Evolutionary conservation across 2,797 vertebrate species (phyloP).

Genomic region (Macroramphosus scolopax): DNA sequence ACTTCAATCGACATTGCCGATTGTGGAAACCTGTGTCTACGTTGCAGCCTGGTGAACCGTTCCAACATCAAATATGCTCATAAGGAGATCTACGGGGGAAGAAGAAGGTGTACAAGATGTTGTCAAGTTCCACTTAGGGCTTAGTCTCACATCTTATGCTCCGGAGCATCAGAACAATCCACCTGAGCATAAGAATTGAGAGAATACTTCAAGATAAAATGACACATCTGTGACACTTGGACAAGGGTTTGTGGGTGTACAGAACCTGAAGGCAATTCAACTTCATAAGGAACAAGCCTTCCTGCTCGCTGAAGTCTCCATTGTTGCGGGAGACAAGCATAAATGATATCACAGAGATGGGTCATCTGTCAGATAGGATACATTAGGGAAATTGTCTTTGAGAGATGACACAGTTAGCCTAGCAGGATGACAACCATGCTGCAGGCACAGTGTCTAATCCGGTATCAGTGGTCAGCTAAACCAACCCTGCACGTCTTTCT

Average conservation of each 20-base stretch:
- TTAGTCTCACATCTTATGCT: slow-evolving; percentile 29
- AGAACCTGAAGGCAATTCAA: slow-evolving; percentile 45
- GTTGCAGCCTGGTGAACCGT: too few species aligned
- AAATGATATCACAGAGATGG: slow-evolving; percentile 67
- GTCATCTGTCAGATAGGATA: slow-evolving; percentile 69
- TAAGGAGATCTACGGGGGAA: too few species aligned
- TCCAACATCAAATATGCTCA: too few species aligned
- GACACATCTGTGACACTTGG: slow-evolving; percentile 51
- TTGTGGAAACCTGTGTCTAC: too few species aligned
- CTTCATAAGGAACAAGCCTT: slow-evolving; percentile 49
- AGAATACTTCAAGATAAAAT: slow-evolving; percentile 31
- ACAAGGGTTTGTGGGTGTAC: slow-evolving; percentile 16
- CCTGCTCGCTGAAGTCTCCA: slow-evolving; percentile 20
- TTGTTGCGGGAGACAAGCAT: slow-evolving; percentile 37
- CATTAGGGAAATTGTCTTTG: slow-evolving; percentile 75
- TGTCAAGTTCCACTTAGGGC: slow-evolving; percentile 36
- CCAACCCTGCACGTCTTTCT: slow-evolving; percentile 8
- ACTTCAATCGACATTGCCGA: too few species aligned
- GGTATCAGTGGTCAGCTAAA: slow-evolving; percentile 62
- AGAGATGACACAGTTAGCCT: slow-evolving; percentile 72
- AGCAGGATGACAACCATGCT: slow-evolving; percentile 58
- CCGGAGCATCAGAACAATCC: slow-evolving; percentile 20
- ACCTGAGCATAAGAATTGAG: slow-evolving; percentile 11
- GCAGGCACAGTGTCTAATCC: slow-evolving; percentile 56
- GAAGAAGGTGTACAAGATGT: slow-evolving; percentile 1